These are phyloP conservation scores for Hemaris fuciformis DNA, from an alignment of 2,888 invertebrate genomes.

Conservation along the genomic window DNA sequence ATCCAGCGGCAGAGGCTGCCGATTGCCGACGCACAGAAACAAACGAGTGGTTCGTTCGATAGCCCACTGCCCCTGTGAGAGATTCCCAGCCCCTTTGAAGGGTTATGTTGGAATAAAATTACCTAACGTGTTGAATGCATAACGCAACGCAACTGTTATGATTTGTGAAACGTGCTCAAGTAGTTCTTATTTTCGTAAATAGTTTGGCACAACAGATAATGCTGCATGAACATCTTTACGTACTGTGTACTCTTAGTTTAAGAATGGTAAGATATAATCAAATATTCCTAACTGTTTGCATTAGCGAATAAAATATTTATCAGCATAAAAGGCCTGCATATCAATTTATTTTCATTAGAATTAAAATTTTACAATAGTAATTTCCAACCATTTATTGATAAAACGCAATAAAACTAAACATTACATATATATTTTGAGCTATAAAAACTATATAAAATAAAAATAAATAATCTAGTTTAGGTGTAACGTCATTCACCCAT, in stretches of 20 bases:
- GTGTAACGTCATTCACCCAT: neutral
- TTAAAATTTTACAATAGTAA: too few species aligned
- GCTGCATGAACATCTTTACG: too few species aligned
- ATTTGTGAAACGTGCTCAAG: neutral
- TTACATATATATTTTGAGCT: neutral
- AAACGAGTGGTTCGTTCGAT: slow-evolving; percentile 78
- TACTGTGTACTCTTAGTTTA: too few species aligned
- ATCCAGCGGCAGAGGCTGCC: slow-evolving; percentile 51
- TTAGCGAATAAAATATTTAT: too few species aligned
- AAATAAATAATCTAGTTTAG: neutral
- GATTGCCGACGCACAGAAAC: slow-evolving; percentile 59
- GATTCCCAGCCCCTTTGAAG: slow-evolving; percentile 67
- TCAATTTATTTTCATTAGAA: too few species aligned
- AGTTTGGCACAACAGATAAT: neutral
- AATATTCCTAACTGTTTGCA: too few species aligned
- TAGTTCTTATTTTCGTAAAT: too few species aligned
- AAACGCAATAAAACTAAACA: neutral
- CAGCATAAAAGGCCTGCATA: too few species aligned
- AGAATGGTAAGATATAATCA: too few species aligned
- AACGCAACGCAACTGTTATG: neutral
- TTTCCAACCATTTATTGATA: neutral
- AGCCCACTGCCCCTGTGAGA: slow-evolving; percentile 81
- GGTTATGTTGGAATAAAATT: slow-evolving; percentile 31
- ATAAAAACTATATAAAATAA: neutral
- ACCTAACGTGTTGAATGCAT: slow-evolving; percentile 15